phyloP scores from a whole-genome alignment of 1,140 invertebrate species.

The Drosophila repletoides region DNA sequence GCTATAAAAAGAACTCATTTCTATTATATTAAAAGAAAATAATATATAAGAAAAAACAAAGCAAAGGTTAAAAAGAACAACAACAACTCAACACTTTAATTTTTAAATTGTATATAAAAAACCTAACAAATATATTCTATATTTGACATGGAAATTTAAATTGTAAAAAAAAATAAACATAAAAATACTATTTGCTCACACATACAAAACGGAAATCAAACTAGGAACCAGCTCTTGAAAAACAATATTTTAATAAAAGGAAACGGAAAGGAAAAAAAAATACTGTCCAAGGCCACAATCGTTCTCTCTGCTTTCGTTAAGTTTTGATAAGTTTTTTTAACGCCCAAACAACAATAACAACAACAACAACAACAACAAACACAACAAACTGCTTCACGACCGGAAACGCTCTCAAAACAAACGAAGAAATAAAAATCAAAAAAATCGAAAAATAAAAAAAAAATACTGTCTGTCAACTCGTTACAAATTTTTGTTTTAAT shows the following conservation, averaged over 20 bases:
- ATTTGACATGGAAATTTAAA: slow-evolving; percentile 29
- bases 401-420: slow-evolving; percentile 16
- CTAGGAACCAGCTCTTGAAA: too few species aligned
- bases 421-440: slow-evolving; percentile 8
- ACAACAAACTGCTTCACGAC: slow-evolving; percentile 19
- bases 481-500: slow-evolving; percentile 25
- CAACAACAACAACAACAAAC: slow-evolving; percentile 5
- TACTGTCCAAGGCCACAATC: slow-evolving; percentile 63
- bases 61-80: slow-evolving; percentile 36
- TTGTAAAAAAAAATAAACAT: slow-evolving; percentile 22
- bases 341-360: too few species aligned
- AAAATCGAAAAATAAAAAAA: slow-evolving; percentile 6
- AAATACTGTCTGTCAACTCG: not conserved
- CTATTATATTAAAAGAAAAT: slow-evolving; percentile 22
- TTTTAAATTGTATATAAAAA: slow-evolving; percentile 32
- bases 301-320: slow-evolving; percentile 56
- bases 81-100: slow-evolving; percentile 14
- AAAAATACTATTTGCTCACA: slow-evolving; percentile 20
- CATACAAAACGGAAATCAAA: too few species aligned
- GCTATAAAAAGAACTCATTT: slow-evolving; percentile 41
- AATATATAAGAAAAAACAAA: slow-evolving; percentile 6
- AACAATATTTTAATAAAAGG: not conserved
- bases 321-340: slow-evolving; percentile 61
- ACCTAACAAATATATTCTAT: too few species aligned
- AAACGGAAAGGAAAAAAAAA: slow-evolving; percentile 5